phyloP scores from a whole-genome alignment of 2,888 invertebrate species.

The Drosophila quinaria region DNA sequence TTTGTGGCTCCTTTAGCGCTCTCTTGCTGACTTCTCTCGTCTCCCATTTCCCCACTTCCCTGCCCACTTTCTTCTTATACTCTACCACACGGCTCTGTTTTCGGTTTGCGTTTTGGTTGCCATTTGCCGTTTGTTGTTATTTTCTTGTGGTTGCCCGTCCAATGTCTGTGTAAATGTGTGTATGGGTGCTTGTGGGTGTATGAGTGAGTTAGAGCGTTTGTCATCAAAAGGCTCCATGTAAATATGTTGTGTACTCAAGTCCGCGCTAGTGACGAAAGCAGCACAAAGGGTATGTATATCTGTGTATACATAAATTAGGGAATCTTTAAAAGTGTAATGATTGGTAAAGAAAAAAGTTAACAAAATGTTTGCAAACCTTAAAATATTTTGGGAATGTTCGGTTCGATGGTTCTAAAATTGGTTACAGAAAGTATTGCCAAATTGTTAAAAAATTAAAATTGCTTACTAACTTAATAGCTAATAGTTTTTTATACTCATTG shows the following conservation, averaged over 20 bases:
- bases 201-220: constrained; percentile 41
- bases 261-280: too few relatives aligned
- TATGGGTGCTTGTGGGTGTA: constrained; percentile 15
- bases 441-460: too few relatives aligned
- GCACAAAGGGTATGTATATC: not conserved
- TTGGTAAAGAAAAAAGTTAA: not conserved
- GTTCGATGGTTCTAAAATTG: too few relatives aligned
- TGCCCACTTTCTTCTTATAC: not conserved
- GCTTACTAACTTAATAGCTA: too few relatives aligned
- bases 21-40: not conserved
- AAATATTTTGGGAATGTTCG: too few relatives aligned
- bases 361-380: too few relatives aligned
- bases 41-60: not conserved
- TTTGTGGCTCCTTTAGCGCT: constrained; percentile 71
- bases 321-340: not conserved
- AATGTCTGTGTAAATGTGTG: constrained; percentile 27
- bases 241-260: constrained; percentile 33
- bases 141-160: constrained; percentile 50
- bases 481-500: too few relatives aligned
- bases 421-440: too few relatives aligned
- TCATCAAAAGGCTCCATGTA: constrained; percentile 53
- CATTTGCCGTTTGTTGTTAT: constrained; percentile 60
- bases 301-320: not conserved
- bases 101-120: constrained; percentile 64
- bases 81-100: constrained; percentile 34